Percentiles rank a stretch among this genome's conserved stretches.
Evolutionary conservation across 92 coral and sea anemone genomes (phyloP).

Genomic region (Actinostola sp.): DNA sequence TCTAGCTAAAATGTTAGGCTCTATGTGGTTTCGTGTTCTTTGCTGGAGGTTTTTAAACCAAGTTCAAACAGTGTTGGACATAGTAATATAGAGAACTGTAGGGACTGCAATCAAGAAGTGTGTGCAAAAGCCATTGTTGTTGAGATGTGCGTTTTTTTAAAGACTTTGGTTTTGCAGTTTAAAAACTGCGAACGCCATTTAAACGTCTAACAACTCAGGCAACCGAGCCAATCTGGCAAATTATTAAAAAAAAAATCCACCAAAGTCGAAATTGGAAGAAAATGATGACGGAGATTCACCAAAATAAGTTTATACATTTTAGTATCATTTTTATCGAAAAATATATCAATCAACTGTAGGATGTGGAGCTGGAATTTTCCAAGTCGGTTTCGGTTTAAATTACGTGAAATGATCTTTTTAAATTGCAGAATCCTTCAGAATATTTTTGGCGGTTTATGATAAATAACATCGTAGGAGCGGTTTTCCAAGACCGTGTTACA

Average conservation of each 20-base stretch:
- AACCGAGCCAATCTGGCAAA: neutral
- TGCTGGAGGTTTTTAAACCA: constrained; percentile 6
- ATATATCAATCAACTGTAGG: neutral
- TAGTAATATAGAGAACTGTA: constrained; percentile 13
- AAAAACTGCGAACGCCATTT: no score
- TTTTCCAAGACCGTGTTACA: no score
- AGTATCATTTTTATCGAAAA: constrained; percentile 8
- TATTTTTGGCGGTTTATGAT: neutral
- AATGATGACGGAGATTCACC: neutral
- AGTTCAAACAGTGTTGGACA: neutral
- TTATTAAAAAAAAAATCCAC: neutral
- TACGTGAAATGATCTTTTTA: neutral
- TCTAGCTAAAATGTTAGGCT: constrained; percentile 73
- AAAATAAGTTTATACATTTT: constrained; percentile 14
- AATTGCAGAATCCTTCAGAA: neutral
- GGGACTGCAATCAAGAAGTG: constrained; percentile 12
- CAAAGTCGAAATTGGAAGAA: neutral
- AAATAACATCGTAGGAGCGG: neutral
- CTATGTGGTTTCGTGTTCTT: neutral
- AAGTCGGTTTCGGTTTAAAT: constrained; percentile 2
- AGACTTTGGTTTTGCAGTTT: no score
- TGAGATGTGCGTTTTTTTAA: no score
- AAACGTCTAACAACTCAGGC: no score
- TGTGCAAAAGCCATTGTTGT: neutral
- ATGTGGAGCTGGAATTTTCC: neutral